phyloP scores from a whole-genome alignment of 2,888 invertebrate genomes.

The Agrilus mali region DNA sequence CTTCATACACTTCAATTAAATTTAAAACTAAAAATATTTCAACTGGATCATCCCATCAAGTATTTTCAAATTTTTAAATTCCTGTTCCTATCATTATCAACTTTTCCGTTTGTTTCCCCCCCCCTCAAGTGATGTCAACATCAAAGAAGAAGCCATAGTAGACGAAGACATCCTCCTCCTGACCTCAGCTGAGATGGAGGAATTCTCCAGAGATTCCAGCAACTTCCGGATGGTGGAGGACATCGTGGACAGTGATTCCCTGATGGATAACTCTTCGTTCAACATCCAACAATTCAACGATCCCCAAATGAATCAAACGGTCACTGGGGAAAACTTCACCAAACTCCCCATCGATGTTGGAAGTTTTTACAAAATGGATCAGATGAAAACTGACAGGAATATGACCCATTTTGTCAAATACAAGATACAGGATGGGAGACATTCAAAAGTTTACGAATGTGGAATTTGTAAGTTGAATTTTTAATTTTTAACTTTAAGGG shows the following conservation, averaged over 20 bases:
- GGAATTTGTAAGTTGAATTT: slow-evolving; percentile 50
- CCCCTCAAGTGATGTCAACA: neutral
- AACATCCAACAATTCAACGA: slow-evolving; percentile 13
- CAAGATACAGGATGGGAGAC: slow-evolving; percentile 52
- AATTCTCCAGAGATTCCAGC: slow-evolving; percentile 3
- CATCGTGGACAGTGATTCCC: slow-evolving; percentile 10
- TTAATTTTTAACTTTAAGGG: neutral
- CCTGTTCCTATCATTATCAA: too few species aligned
- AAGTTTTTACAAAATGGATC: slow-evolving; percentile 5
- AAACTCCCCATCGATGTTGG: slow-evolving; percentile 10
- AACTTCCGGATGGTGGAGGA: slow-evolving; percentile 13
- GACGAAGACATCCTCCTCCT: slow-evolving; percentile 23
- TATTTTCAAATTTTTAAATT: too few species aligned
- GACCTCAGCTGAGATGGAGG: slow-evolving; percentile 18
- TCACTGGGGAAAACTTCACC: slow-evolving; percentile 5
- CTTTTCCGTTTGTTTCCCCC: too few species aligned
- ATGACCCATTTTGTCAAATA: slow-evolving; percentile 52
- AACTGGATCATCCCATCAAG: too few species aligned
- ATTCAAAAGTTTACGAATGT: slow-evolving; percentile 61
- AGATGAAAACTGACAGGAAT: slow-evolving; percentile 10
- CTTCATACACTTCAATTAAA: too few species aligned
- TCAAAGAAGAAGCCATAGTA: slow-evolving; percentile 23
- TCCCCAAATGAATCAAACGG: slow-evolving; percentile 14
- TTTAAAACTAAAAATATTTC: too few species aligned
- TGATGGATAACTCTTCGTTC: slow-evolving; percentile 13